These are phyloP conservation scores for Danio choprae DNA, from an alignment of 2,797 vertebrate genomes.

Conservation along the genomic window DNA sequence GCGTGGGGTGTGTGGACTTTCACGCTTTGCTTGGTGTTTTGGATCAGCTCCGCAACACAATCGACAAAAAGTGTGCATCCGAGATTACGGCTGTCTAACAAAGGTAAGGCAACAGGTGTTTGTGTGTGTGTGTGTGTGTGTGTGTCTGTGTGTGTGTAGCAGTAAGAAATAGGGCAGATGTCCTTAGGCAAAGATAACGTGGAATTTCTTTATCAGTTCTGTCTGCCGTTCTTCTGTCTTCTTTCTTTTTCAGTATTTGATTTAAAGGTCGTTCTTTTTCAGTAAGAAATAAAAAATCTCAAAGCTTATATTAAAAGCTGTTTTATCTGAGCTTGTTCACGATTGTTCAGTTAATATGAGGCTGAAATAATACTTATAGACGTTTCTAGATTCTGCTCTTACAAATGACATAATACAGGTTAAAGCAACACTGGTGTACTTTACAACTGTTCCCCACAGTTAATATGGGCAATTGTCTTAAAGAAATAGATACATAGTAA, in stretches of 20 bases:
- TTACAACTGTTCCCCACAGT: constrained; percentile 12
- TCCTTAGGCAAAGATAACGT: too few species aligned
- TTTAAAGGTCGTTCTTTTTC: too few species aligned
- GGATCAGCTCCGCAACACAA: constrained; percentile 60
- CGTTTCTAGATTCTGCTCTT: constrained; percentile 27
- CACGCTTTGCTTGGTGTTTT: constrained; percentile 67
- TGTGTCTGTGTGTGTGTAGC: neutral
- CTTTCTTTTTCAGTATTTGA: too few species aligned
- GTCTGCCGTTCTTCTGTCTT: too few species aligned
- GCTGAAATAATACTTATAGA: constrained; percentile 9
- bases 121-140: constrained; percentile 8
- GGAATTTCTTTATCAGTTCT: too few species aligned
- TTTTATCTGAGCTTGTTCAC: too few species aligned
- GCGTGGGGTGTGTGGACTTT: constrained; percentile 61
- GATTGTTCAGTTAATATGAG: neutral
- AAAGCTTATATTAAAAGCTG: too few species aligned
- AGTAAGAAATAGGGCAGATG: too few species aligned
- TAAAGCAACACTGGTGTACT: constrained; percentile 35
- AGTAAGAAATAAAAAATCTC: too few species aligned
- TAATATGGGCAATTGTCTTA: neutral
- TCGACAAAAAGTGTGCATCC: constrained; percentile 77
- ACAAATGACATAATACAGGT: constrained; percentile 36
- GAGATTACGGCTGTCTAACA: constrained; percentile 85
- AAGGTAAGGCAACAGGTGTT: constrained; percentile 79
- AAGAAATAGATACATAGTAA: too few species aligned